These are phyloP conservation scores for Craseonycteris thonglongyai DNA, from an alignment of 2,113 vertebrate genomes.

Conservation along the genomic window DNA sequence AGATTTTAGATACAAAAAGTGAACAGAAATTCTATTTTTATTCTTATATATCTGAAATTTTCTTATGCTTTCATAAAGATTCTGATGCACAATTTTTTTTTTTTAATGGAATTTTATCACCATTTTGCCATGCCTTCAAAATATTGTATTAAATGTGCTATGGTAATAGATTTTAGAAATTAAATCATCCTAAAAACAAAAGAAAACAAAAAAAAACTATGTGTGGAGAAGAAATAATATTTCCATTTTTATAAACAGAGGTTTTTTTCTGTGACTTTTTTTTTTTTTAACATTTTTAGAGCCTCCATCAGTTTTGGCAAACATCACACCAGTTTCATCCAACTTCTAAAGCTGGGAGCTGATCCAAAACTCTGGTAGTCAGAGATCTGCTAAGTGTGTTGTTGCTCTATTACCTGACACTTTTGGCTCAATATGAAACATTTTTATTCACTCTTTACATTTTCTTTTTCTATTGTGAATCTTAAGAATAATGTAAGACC, in stretches of 20 bases:
- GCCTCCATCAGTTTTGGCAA: conserved; percentile 77
- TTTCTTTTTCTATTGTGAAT: conserved; percentile 67
- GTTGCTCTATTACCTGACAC: conserved; percentile 77
- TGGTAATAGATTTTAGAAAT: neutral
- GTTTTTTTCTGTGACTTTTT: neutral
- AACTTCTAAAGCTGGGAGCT: conserved; percentile 78
- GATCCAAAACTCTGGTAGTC: conserved; percentile 73
- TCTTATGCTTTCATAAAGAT: neutral
- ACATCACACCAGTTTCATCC: conserved; percentile 69
- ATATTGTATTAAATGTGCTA: neutral
- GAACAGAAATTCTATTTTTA: neutral
- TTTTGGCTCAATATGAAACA: conserved; percentile 71
- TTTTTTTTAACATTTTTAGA: conserved; percentile 59
- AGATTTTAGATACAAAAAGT: neutral
- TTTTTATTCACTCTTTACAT: conserved; percentile 60
- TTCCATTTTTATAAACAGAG: conserved; percentile 40
- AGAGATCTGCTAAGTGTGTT: conserved; percentile 72
- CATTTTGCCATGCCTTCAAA: neutral
- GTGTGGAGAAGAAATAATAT: conserved; percentile 23
- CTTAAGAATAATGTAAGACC: neutral
- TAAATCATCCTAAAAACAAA: neutral
- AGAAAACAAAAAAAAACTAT: neutral
- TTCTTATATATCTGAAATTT: neutral
- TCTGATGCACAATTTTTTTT: neutral
- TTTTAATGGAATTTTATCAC: neutral